Percentiles rank a stretch among this genome's conserved stretches.
Conservation (phyloP, 1,140 invertebrate genomes). For the Bombus confusus region DNA sequence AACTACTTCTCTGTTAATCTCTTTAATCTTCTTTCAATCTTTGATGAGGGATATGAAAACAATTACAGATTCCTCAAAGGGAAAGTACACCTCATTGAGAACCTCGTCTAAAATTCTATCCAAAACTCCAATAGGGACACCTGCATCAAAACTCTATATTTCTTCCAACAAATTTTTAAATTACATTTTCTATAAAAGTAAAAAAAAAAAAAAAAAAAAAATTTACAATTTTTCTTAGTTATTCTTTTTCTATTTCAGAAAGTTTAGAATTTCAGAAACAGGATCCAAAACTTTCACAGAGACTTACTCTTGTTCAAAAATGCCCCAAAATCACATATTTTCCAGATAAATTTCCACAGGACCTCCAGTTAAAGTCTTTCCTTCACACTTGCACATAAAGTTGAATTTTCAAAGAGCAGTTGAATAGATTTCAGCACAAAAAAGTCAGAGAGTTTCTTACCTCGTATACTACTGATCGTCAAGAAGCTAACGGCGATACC, state of each 20-base stretch:
- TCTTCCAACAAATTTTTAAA: neutral
- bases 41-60: neutral
- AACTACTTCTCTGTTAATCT: too few relatives aligned
- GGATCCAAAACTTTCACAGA: neutral
- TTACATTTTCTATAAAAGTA: neutral
- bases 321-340: neutral
- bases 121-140: neutral
- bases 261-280: neutral
- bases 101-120: too few relatives aligned
- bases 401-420: neutral
- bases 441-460: neutral
- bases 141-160: neutral
- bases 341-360: neutral
- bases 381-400: neutral
- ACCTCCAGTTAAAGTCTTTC: neutral
- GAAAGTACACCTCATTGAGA: neutral
- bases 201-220: neutral
- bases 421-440: neutral
- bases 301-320: too few relatives aligned
- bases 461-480: neutral
- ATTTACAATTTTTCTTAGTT: too few relatives aligned
- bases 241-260: neutral
- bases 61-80: neutral
- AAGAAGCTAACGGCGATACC: neutral
- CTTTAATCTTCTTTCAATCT: neutral